Evolutionary conservation across 1,140 invertebrate species (phyloP).

Genomic region (Atta colombica): DNA sequence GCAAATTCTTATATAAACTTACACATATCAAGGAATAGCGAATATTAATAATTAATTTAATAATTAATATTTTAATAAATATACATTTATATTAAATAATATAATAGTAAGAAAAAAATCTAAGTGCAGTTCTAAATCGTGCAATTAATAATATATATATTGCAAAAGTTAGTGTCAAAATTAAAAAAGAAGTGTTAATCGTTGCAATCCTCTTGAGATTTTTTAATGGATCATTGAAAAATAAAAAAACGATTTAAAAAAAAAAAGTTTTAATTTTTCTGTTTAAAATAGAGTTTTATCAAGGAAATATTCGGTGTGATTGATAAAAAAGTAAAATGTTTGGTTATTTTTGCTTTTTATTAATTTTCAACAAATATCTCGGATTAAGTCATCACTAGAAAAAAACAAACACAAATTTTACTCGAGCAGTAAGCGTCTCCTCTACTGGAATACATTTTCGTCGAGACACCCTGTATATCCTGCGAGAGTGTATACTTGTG

Average conservation of each 20-base stretch:
- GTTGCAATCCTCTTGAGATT: not conserved
- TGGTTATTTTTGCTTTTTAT: conserved; percentile 58
- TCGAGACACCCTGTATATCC: conserved; percentile 64
- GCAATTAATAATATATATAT: not conserved
- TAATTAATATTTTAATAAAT: not conserved
- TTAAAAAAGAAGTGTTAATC: not conserved
- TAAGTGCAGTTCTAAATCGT: not conserved
- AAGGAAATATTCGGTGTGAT: not conserved
- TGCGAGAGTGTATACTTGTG: conserved; percentile 65
- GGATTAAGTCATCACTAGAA: conserved; percentile 58
- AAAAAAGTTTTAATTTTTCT: not conserved
- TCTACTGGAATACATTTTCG: conserved; percentile 61
- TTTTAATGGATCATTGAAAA: not conserved
- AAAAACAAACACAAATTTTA: conserved; percentile 60
- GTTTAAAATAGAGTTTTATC: not conserved
- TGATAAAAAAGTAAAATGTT: conserved; percentile 48
- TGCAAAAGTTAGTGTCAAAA: not conserved
- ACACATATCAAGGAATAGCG: too few species aligned
- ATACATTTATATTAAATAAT: not conserved
- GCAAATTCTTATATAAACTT: not conserved
- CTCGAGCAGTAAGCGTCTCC: conserved; percentile 63
- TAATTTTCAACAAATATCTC: conserved; percentile 61
- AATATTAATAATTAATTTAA: not conserved
- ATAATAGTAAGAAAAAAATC: not conserved
- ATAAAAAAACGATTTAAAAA: not conserved